Conservation (phyloP, 2,113 vertebrate genomes). For the Haliaeetus leucogaster region DNA sequence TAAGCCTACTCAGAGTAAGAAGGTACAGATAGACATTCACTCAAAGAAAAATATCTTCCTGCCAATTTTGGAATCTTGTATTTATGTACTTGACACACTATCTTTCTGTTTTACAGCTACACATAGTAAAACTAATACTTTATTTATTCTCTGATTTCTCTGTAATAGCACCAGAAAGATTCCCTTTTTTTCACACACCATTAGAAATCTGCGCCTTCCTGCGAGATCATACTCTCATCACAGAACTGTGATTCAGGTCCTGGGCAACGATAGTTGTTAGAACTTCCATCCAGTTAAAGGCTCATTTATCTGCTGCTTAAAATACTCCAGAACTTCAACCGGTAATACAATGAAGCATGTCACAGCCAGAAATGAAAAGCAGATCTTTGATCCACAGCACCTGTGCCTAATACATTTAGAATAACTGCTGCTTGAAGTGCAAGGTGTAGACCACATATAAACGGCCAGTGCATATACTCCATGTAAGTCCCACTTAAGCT, state of each 20-base stretch:
- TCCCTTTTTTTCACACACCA: neutral
- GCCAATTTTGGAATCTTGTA: neutral
- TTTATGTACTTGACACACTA: neutral
- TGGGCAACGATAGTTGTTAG: neutral
- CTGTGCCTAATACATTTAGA: neutral
- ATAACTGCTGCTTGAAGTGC: neutral
- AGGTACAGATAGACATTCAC: neutral
- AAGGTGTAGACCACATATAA: neutral
- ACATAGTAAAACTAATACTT: neutral
- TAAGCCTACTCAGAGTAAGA: neutral
- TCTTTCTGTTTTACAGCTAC: neutral
- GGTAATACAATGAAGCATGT: neutral
- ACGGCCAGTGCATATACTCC: neutral
- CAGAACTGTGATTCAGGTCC: neutral
- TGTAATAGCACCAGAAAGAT: neutral
- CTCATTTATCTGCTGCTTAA: neutral
- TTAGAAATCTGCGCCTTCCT: neutral
- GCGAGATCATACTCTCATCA: neutral
- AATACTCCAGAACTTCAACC: neutral
- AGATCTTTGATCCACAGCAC: neutral
- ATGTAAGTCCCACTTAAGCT: neutral
- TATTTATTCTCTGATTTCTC: neutral
- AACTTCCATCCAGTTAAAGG: neutral
- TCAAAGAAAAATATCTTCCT: neutral
- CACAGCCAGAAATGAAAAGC: neutral